Base-by-base conservation (phyloP, 1,140 invertebrate genomes). In the Pseudachorutes palmiensis region DNA sequence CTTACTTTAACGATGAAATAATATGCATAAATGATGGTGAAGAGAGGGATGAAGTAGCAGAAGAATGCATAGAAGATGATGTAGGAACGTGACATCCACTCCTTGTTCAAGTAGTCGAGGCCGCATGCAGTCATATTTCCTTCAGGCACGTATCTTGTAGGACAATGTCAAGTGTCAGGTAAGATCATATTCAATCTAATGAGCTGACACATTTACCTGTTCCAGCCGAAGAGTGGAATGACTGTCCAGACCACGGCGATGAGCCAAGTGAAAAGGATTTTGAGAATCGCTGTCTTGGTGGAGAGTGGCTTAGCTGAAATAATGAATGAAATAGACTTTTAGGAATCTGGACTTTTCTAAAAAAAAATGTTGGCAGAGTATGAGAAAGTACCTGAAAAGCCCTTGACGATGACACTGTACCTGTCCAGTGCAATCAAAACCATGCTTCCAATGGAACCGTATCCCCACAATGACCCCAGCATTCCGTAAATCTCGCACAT, bases 81-180 rank as follows among this genome's bases (percentile, higher is more conserved):
- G 77, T 89, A 90, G 61, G 86, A 87, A 61, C 80, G 80, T 72
- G 82, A 70, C 26, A 62, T 62, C 71, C 65, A 71, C 61, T 87
- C 84, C 74, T 84, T 83, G 61, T 78, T 83, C 48, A 92, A 77
- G 76, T 91, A 92, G 76, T 92, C 90, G 64, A 90, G 90, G 29
- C 89, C 90, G 75, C 90, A 92, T 24, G 88, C 86, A 28, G 88
- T 91, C 83, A 91, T 86, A 74, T 91, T 91, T 59, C 88, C 88
- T 80, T 92, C 90, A n/a, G 89, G 89, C 51, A 91, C 87, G 78
- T 91, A 92, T 74, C 87, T 88, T n/a, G 30, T 70, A 75, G 72
- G 71, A 30, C 32, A 30, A 65, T 19, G 14, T 28, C 24, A 51
- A 28, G 45, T 22, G 59, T 63, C 62, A 63, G 22, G 24, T 58